These are phyloP conservation scores for Glandiceps talaboti DNA, from an alignment of 53 echinoderm and acorn worm genomes.

Conservation along the genomic window DNA sequence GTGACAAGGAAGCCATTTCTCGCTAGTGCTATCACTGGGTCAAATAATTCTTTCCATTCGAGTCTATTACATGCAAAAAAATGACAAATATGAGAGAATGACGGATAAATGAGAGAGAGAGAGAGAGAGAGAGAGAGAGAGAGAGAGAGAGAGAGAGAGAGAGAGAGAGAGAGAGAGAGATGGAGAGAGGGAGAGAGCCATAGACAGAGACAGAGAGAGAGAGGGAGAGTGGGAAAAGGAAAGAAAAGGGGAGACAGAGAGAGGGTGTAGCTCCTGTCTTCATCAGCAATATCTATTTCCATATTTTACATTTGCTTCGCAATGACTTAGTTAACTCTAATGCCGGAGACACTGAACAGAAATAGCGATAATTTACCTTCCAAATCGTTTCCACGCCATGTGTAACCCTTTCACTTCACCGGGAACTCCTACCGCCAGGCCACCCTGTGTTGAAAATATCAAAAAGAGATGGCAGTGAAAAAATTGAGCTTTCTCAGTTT, in stretches of 20 bases:
- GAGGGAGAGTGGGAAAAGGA: neutral
- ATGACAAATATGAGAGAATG: conserved; percentile 19
- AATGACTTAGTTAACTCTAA: neutral
- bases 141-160: conserved; percentile 1
- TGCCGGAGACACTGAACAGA: neutral
- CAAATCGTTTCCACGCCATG: neutral
- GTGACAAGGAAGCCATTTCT: conserved; percentile 45
- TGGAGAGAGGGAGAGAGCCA: neutral
- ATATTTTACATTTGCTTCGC: neutral
- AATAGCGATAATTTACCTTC: neutral
- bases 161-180: neutral
- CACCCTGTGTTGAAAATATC: too few relatives aligned
- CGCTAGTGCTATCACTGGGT: conserved; percentile 43
- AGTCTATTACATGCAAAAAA: conserved; percentile 40
- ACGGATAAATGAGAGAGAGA: neutral
- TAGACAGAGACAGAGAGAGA: neutral
- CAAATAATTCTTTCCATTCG: conserved; percentile 41
- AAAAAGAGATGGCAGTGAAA: too few relatives aligned
- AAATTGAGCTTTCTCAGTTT: too few relatives aligned
- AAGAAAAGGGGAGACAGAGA: neutral
- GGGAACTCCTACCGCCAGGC: neutral
- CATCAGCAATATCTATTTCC: neutral
- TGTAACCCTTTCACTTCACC: neutral
- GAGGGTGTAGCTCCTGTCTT: neutral
- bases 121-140: conserved; percentile 1